Percentiles rank a stretch among this genome's conserved stretches.
These are phyloP conservation scores for Catalaphyllia jardinei DNA, from an alignment of 64 coral and sea anemone species.

Conservation along the genomic window DNA sequence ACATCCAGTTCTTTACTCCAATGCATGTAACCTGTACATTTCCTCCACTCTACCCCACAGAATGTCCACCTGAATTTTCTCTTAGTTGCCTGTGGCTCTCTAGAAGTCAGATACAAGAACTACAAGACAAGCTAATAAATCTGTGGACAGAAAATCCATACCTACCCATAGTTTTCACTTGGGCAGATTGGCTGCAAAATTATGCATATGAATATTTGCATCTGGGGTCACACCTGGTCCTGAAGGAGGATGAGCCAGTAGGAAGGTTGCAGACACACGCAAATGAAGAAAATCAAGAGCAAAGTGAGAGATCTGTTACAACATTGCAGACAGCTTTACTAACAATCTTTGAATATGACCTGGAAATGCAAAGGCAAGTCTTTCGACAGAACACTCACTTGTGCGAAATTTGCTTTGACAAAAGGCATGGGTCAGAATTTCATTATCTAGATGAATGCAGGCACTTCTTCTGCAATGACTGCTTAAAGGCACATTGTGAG, in stretches of 20 bases:
- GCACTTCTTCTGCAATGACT: constrained; percentile 89
- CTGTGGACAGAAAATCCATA: constrained; percentile 63
- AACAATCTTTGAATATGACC: constrained; percentile 85
- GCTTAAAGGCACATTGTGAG: constrained; percentile 79
- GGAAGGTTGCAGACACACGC: neutral
- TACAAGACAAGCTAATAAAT: constrained; percentile 33
- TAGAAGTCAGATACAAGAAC: constrained; percentile 35
- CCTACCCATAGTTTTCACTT: constrained; percentile 68
- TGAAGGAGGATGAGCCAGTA: constrained; percentile 25
- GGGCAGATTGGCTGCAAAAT: constrained; percentile 87
- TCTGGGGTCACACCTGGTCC: constrained; percentile 51
- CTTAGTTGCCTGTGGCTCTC: constrained; percentile 79
- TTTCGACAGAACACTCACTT: constrained; percentile 64
- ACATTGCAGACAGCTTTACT: constrained; percentile 62
- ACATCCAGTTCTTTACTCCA: constrained; percentile 52
- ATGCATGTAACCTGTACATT: constrained; percentile 59
- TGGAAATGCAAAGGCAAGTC: constrained; percentile 67
- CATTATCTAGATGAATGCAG: constrained; percentile 81
- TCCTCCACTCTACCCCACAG: constrained; percentile 53
- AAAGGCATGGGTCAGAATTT: constrained; percentile 75
- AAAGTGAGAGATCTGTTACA: neutral
- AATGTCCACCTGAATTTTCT: constrained; percentile 59
- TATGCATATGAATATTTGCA: constrained; percentile 44
- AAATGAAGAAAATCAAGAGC: neutral
- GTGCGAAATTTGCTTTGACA: constrained; percentile 94